These are phyloP conservation scores for Pogona vitticeps DNA, from an alignment of 2,113 vertebrate genomes.

Conservation along the genomic window DNA sequence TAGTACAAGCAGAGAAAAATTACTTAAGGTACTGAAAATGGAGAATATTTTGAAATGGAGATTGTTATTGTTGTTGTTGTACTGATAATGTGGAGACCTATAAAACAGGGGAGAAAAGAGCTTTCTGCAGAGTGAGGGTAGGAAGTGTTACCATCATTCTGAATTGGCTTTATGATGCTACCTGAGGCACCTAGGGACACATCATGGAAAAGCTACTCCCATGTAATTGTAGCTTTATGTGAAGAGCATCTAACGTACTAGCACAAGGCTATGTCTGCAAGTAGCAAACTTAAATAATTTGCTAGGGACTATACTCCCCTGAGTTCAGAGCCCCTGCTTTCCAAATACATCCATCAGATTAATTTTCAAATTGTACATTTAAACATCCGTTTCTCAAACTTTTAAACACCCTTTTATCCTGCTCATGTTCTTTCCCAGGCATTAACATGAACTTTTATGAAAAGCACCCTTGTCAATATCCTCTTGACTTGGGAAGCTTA, in stretches of 20 bases:
- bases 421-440: slow-evolving; percentile 52
- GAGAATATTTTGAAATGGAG: no score
- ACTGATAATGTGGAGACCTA: neutral
- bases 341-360: neutral
- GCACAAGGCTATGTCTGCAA: neutral
- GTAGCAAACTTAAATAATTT: neutral
- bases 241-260: neutral
- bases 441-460: slow-evolving; percentile 36
- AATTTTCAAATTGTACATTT: neutral
- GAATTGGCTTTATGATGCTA: neutral
- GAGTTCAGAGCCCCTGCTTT: neutral
- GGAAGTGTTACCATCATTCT: neutral
- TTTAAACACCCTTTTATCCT: slow-evolving; percentile 29
- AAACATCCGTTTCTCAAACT: neutral
- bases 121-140: neutral
- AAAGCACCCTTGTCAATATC: slow-evolving; percentile 22
- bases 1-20: no score
- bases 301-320: neutral
- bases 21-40: no score
- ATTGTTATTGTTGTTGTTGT: no score
- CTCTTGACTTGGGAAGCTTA: slow-evolving; percentile 38
- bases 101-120: neutral
- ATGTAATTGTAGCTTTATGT: neutral
- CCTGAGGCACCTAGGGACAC: neutral
- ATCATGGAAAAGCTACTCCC: neutral